These are phyloP conservation scores for Lamproptera curius DNA, from an alignment of 2,888 invertebrate species.

Conservation along the genomic window DNA sequence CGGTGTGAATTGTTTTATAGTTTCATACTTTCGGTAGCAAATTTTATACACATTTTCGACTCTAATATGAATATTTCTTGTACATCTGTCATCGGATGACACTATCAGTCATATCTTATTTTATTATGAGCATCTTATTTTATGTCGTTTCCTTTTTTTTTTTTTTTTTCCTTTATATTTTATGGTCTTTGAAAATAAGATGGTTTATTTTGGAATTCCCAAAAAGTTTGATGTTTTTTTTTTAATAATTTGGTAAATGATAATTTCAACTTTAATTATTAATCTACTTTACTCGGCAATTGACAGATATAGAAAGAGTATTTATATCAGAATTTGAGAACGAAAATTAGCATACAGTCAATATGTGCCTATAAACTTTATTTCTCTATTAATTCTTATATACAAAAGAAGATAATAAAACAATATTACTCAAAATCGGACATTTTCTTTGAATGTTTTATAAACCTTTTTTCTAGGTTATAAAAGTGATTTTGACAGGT, in stretches of 20 bases:
- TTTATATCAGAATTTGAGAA: constrained; percentile 7
- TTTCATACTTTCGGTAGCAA: constrained; percentile 46
- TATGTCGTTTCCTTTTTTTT: too few relatives aligned
- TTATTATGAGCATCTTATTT: too few relatives aligned
- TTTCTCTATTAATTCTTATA: not conserved
- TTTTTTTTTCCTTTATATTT: too few relatives aligned
- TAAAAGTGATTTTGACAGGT: constrained; percentile 12
- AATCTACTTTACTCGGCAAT: too few relatives aligned
- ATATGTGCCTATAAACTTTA: constrained; percentile 5
- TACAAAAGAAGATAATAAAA: not conserved
- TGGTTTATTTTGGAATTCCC: too few relatives aligned
- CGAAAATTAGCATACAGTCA: not conserved
- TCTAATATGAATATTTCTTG: constrained; percentile 27
- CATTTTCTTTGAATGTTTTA: not conserved
- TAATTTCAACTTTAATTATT: too few relatives aligned
- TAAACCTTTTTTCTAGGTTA: constrained; percentile 9
- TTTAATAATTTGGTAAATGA: too few relatives aligned
- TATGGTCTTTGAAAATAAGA: too few relatives aligned
- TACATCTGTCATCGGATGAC: constrained; percentile 25
- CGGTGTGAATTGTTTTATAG: constrained; percentile 45
- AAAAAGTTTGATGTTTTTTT: too few relatives aligned
- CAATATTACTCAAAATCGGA: not conserved
- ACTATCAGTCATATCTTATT: too few relatives aligned
- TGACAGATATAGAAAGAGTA: constrained; percentile 4
- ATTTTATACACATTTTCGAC: constrained; percentile 39